Evolutionary conservation across 2,888 invertebrate genomes (phyloP), one percentile per base, ranked within the genome.

Genomic region (Teinopalpus imperialis): DNA sequence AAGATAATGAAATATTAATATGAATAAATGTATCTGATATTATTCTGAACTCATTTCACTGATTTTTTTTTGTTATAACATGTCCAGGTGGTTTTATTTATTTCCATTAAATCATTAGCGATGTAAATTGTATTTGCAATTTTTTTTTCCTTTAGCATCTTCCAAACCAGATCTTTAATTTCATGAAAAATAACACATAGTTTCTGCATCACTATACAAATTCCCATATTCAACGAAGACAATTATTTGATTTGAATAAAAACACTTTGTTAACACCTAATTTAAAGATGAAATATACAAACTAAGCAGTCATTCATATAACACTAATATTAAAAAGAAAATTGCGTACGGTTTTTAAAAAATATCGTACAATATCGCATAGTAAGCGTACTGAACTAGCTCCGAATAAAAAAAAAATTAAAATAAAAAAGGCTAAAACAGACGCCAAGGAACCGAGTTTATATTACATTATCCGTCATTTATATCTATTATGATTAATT

Each of bases 231-330:
- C 59, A 69, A 74, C 67, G 59, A 65, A 72, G 66, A 64, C 64
- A 69, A 65, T 73, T 63, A 12, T 12, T 44, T 64, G 67, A 66
- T 69, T 69, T 64, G 51, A 76, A 78, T 74, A 70, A 74, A 45
- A 77, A 77, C 74, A 72, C 73, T 67, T 76, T 65, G 63, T 64
- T 68, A 70, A 65, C 64, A 74, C 66, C 69, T 72, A 74, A 77
- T 76, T 76, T 73, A 74, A 74, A 74, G 16, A 44, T 34, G 40
- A 34, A 77, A 72, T 76, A 77, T 87, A 86, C 71, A 79, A 85
- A 86, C 87, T 87, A 87, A 81, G 86, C 87, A 87, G 87, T 87
- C 87, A 80, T 85, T 83, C 81, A 70, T 68, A 69, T 82, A 83
- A 82, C 77, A 74, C 81, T 85, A 83, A 74, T 76, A 71, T 63